These are phyloP conservation scores for Porites cylindrica DNA, from an alignment of 92 coral and sea anemone genomes.

Conservation along the genomic window DNA sequence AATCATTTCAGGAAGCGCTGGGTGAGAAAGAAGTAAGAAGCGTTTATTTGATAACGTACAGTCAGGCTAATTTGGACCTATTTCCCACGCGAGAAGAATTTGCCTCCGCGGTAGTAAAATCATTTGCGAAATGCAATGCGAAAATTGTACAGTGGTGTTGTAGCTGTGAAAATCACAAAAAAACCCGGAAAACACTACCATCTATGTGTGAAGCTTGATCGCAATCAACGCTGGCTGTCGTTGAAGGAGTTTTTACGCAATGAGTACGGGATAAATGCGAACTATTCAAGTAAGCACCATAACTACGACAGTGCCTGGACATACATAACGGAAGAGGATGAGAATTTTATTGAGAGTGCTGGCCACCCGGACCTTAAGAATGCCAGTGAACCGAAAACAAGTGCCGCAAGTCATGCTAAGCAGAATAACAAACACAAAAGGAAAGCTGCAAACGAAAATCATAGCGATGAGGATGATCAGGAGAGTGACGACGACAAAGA, in stretches of 20 bases:
- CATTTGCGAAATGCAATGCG: neutral
- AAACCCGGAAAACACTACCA: constrained; percentile 1
- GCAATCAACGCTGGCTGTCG: constrained; percentile 46
- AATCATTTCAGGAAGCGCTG: too few relatives aligned
- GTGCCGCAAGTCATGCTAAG: constrained; percentile 33
- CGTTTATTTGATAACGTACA: too few relatives aligned
- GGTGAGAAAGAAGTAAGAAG: too few relatives aligned
- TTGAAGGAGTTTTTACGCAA: constrained; percentile 44
- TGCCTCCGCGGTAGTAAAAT: neutral
- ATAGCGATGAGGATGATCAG: neutral
- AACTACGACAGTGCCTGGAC: constrained; percentile 72
- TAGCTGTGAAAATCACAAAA: constrained; percentile 20
- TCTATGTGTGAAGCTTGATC: constrained; percentile 14
- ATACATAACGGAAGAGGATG: constrained; percentile 55
- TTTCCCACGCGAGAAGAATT: too few relatives aligned
- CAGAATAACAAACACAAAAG: neutral
- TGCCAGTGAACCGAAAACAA: constrained; percentile 37
- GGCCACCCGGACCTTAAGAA: constrained; percentile 66
- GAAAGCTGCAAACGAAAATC: too few relatives aligned
- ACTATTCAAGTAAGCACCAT: constrained; percentile 56
- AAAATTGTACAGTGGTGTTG: constrained; percentile 29
- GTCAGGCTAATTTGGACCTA: too few relatives aligned
- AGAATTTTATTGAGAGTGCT: constrained; percentile 38
- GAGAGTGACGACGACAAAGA: neutral
- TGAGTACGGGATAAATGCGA: constrained; percentile 36